Evolutionary conservation across 2,888 invertebrate genomes (phyloP).

Genomic region (Tineola bisselliella): DNA sequence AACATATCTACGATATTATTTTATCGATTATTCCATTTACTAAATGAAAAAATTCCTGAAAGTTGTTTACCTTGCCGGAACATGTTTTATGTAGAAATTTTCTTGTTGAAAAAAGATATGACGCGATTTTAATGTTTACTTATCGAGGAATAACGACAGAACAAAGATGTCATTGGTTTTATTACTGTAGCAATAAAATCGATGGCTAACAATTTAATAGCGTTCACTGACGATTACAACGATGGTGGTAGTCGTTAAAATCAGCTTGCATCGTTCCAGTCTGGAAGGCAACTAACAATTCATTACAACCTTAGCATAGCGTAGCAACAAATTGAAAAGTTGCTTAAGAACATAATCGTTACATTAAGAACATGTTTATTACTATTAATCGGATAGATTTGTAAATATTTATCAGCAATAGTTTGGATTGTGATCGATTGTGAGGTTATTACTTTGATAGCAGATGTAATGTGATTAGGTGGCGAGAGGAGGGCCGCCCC

Average conservation of each 20-base stretch:
- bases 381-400: too few relatives aligned
- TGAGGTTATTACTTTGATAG: neutral
- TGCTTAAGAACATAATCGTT: too few relatives aligned
- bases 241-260: neutral
- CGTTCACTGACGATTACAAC: neutral
- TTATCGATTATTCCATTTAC: too few relatives aligned
- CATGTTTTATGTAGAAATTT: neutral
- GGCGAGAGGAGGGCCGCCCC: neutral
- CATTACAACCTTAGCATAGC: too few relatives aligned
- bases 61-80: neutral
- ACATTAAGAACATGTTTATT: too few relatives aligned
- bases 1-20: too few relatives aligned
- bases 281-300: neutral
- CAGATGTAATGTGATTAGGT: neutral
- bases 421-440: neutral
- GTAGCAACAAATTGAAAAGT: too few relatives aligned
- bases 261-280: neutral
- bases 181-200: neutral
- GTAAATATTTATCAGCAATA: neutral
- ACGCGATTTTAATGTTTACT: neutral
- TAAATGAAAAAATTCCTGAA: too few relatives aligned
- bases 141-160: neutral
- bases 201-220: neutral
- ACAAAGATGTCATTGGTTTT: neutral
- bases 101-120: neutral